These are phyloP conservation scores for Amaurobius ferox DNA, from an alignment of 2,888 invertebrate species.

Conservation along the genomic window DNA sequence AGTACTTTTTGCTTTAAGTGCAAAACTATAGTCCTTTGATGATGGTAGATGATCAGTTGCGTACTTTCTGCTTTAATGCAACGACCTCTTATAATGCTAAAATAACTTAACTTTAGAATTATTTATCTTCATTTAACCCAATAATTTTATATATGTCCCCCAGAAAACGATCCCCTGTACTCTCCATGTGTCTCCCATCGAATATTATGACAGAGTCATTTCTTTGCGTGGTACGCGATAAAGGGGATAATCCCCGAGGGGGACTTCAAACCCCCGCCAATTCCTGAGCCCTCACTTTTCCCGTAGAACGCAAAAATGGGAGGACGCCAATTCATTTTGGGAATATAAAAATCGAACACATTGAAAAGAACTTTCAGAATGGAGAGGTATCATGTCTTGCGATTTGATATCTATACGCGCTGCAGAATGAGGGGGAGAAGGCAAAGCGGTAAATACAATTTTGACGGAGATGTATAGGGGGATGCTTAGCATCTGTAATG, in stretches of 20 bases:
- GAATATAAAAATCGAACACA: neutral
- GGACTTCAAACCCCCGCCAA: constrained; percentile 19
- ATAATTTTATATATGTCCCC: neutral
- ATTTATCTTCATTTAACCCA: neutral
- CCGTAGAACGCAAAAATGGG: neutral
- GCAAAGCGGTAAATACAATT: neutral
- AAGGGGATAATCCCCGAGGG: constrained; percentile 44
- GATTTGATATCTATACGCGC: neutral
- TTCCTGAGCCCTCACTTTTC: constrained; percentile 40
- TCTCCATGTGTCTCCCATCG: constrained; percentile 55
- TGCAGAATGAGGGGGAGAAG: neutral
- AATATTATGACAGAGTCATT: constrained; percentile 70
- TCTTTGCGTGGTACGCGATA: constrained; percentile 56
- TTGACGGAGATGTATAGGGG: neutral
- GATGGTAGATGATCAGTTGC: too few species aligned
- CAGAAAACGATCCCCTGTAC: neutral
- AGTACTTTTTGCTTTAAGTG: too few species aligned
- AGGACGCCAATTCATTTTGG: constrained; percentile 6
- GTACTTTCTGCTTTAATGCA: too few species aligned
- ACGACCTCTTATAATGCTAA: too few species aligned
- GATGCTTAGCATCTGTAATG: neutral
- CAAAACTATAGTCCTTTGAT: too few species aligned
- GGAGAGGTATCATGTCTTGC: too few species aligned
- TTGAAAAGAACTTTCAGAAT: neutral
- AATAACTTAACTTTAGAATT: too few species aligned